Evolutionary conservation across 2,888 invertebrate species (phyloP), one percentile per base, ranked within the genome.

Genomic region (Apodemia zela): DNA sequence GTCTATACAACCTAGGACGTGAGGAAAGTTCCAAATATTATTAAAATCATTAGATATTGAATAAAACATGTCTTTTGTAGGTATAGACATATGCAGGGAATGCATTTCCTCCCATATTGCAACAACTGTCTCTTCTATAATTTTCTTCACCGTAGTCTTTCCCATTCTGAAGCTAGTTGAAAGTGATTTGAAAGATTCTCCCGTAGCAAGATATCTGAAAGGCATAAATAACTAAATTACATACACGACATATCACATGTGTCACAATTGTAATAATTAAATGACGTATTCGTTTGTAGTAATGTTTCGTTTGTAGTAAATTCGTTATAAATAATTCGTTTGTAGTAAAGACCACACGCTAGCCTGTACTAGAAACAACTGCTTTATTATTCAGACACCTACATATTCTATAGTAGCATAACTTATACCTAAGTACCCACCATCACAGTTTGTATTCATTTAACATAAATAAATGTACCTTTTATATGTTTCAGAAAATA

Each of bases 1-100:
- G 67, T 77, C 75, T 7, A 76, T 67, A 8, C 72, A 73, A 42
- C 76, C 75, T 62, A 63, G 68, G 29, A 73, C 68, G 67, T 81
- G 77, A 63, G 77, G 79, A 73, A 80, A 77, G 72, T 63, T 21
- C 72, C 49, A 18, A 11, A 15, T 21, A n/a, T 67, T 63, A 62
- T 70, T 45, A 33, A 61, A 61, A 33, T 54, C 18, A 11, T 35
- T 21, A 35, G 61, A 17, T 17, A 61, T 61, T 35, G 25, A 18
- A 29, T 35, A 35, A 25, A 25, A 59, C 13, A 33, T 35, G 11
- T 59, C n/a, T 59, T 38, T 35, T 11, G 35, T 59, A 13, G 33
- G 33, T 38, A 15, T 13, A 15, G 17, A 7, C 59, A 59, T 59
- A 59, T 35, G 18, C 11, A 59, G 6, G n/a, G 33, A n/a, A 13